These are phyloP conservation scores for Busseola fusca DNA, from an alignment of 2,888 invertebrate genomes.

Conservation along the genomic window DNA sequence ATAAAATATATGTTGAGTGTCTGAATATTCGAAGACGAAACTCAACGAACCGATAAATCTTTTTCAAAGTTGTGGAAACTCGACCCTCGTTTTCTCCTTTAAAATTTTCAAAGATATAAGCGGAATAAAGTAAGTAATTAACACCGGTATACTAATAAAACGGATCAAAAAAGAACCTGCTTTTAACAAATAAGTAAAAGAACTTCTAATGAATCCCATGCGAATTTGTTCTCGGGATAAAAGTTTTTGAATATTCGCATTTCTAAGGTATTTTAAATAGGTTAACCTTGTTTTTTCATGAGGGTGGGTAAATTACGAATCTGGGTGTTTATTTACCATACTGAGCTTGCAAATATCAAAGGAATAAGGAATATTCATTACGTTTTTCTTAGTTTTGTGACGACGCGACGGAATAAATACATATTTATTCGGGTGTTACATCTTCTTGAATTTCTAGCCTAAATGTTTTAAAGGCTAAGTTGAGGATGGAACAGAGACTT, in stretches of 20 bases:
- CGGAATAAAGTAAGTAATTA: constrained; percentile 15
- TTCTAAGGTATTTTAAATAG: constrained; percentile 37
- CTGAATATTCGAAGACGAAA: constrained; percentile 1
- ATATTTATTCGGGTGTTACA: neutral
- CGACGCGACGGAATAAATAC: neutral
- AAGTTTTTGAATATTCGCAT: constrained; percentile 45
- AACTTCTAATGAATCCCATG: constrained; percentile 43
- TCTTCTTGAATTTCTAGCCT: neutral
- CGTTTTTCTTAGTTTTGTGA: constrained; percentile 14
- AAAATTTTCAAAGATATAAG: neutral
- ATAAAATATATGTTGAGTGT: neutral
- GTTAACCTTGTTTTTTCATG: constrained; percentile 47
- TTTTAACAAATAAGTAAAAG: constrained; percentile 37
- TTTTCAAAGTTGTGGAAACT: neutral
- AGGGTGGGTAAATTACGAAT: constrained; percentile 22
- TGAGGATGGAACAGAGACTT: neutral
- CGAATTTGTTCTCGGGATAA: constrained; percentile 35
- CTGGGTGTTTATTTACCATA: constrained; percentile 42
- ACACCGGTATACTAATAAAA: constrained; percentile 1
- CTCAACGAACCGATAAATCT: neutral
- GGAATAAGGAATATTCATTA: constrained; percentile 40
- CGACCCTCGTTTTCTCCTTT: neutral
- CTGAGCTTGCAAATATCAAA: constrained; percentile 43
- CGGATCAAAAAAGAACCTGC: neutral
- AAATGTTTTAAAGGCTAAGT: neutral